phyloP scores from a whole-genome alignment of 2,113 vertebrate genomes.

The Plotosus lineatus region DNA sequence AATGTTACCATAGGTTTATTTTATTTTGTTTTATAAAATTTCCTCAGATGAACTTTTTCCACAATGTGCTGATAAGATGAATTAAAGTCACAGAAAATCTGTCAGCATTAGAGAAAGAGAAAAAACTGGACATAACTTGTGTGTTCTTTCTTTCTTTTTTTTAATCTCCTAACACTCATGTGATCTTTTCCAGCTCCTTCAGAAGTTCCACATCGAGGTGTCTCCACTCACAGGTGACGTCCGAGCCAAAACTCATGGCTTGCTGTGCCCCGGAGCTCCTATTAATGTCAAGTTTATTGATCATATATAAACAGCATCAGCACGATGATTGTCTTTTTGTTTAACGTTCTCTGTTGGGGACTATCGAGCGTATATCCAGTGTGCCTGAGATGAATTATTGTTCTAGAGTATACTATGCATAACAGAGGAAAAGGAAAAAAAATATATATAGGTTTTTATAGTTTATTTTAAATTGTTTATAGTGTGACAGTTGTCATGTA shows the following conservation, averaged over 20 bases:
- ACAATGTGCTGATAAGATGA: neutral
- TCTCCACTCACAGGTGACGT: slow-evolving; percentile 74
- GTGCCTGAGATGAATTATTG: no score
- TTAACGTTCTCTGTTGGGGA: no score
- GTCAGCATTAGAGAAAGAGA: no score
- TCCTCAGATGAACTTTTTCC: neutral
- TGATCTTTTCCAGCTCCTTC: slow-evolving; percentile 78
- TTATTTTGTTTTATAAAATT: neutral
- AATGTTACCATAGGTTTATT: neutral
- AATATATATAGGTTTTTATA: no score
- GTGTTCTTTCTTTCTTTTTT: neutral
- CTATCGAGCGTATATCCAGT: no score
- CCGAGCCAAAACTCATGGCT: slow-evolving; percentile 83
- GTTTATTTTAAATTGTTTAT: no score
- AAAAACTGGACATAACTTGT: neutral
- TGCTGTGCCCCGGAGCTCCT: slow-evolving; percentile 77
- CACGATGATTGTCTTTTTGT: no score
- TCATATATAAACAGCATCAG: slow-evolving; percentile 68
- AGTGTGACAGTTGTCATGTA: no score
- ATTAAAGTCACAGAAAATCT: neutral
- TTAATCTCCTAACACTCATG: neutral
- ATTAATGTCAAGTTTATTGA: slow-evolving; percentile 82
- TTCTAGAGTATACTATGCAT: no score
- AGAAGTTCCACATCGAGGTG: slow-evolving; percentile 79
- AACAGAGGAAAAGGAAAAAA: no score